A percentile compares a stretch with the other conserved stretches of the same genome.
These are phyloP conservation scores for Sciurus carolinensis DNA, from an alignment of 2,797 vertebrate species.

Conservation along the genomic window DNA sequence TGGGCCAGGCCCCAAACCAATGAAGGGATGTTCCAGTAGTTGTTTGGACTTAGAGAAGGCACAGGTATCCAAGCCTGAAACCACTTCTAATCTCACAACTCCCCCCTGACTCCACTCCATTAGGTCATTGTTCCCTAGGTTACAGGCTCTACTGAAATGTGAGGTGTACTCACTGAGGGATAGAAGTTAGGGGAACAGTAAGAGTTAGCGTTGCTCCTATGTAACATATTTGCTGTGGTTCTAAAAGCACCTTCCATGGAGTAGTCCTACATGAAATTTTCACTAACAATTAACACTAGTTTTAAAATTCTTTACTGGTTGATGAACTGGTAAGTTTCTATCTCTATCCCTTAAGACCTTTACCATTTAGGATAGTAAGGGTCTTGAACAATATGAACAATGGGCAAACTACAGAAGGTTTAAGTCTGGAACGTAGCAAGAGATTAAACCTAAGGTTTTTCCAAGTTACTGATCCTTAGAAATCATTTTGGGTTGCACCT, in stretches of 20 bases:
- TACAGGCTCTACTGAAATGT: not conserved
- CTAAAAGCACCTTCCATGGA: not conserved
- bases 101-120: too few relatives aligned
- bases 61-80: not conserved
- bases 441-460: conserved; percentile 51
- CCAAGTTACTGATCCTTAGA: conserved; percentile 59
- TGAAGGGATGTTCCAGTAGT: not conserved
- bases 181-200: not conserved
- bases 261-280: not conserved
- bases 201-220: not conserved
- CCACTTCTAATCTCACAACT: not conserved
- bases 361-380: conserved; percentile 18
- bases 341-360: not conserved
- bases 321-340: not conserved
- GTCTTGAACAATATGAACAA: not conserved
- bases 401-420: not conserved
- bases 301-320: conserved; percentile 49
- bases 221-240: not conserved
- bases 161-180: not conserved
- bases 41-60: not conserved
- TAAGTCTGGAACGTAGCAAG: conserved; percentile 52
- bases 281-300: not conserved
- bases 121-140: not conserved
- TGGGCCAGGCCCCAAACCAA: conserved; percentile 22
- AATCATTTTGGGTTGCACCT: conserved; percentile 3